Base-by-base conservation (phyloP, 2,113 vertebrate genomes). In the Suricata suricatta region DNA sequence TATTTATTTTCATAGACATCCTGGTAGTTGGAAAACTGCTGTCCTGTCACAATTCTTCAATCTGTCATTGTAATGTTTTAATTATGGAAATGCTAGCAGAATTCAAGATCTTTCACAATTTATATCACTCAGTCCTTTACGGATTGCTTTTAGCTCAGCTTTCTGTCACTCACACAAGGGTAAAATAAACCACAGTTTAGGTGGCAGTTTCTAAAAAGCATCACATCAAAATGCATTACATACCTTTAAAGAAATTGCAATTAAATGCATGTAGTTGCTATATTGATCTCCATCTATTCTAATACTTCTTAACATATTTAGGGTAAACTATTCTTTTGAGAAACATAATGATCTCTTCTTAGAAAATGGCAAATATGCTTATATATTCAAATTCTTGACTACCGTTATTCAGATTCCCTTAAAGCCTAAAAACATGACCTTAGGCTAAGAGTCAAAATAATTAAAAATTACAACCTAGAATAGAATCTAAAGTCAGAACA, bases 21-120 rank as follows among this genome's bases (percentile, higher is more conserved):
- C 94, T 3, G 89, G 82, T 80, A 89, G 68, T 83, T 96, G 57
- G 33, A 93, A 95, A 92, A 95, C 25, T 11, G 29, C 0, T 94
- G 44, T 17, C 33, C 7, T 41, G 33, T 60, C 68, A 96, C 4
- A 82, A 50, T 88, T 69, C 64, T 94, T 94, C 47, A 93, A 85
- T 76, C 33, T 57, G 31, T 91, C 47, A 90, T 10, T 63, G 21
- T 41, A 83, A 88, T 93, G 33, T 94, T 63, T 80, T 95, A 94
- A 88, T 94, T 95, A 95, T 50, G 33, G 2, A 93, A 84, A 25
- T 72, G 81, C 93, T 85, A 88, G 76, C 92, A 96, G 92, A 98
- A 90, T 95, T 60, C 47, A 97, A 93, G 44, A 54, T 94, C 94
- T 97, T 97, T 96, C 21, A 85, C 89, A 93, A 95, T 96, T 97